Evolutionary conservation across 2,797 vertebrate genomes (phyloP), one percentile per base, ranked within the genome.

Genomic region (Chaenodraco wilsoni): DNA sequence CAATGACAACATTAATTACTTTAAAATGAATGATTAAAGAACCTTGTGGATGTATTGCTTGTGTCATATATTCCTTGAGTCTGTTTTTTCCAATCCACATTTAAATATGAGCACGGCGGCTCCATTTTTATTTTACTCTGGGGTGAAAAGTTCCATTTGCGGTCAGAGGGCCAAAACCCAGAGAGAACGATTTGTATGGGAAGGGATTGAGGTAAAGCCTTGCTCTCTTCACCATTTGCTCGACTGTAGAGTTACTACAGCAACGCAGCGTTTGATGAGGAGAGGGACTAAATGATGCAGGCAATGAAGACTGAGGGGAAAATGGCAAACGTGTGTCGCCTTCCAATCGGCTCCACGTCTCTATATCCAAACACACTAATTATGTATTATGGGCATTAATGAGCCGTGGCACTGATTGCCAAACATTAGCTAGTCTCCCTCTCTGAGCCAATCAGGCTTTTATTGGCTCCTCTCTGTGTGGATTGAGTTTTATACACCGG

Each of bases 311-410:
- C 60, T 12, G 72, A 60, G 21, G 49, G 69, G 63, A 65, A 67
- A 68, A 55, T 41, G 45, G 52, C 44, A 17, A 56, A 74, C 52
- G 70, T 69, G 83, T 3, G 33, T 59, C 2, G 77, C 84, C 63
- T 88, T 60, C 65, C 52, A 80, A 92, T 82, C 72, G 75, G 86
- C 79, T 10, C 0, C 55, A 40, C 15, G 57, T 57, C 73, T 71
- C 55, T 73, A 54, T 76, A 87, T 69, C 64, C 82, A 91, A 88
- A 84, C 85, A 83, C 50, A 9, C 75, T 86, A 88, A 93, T 91
- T 78, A 82, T 65, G 62, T 74, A 84, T 89, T 81, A 88, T 74
- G 73, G 71, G 3, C 51, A 72, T 75, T 89, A 91, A 92, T 90
- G 89, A 87, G 80, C 76, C 78, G 1, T 72, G 80, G 63, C 78